phyloP scores from a whole-genome alignment of 2,797 vertebrate species.

The Triplophysa yarkandensis region DNA sequence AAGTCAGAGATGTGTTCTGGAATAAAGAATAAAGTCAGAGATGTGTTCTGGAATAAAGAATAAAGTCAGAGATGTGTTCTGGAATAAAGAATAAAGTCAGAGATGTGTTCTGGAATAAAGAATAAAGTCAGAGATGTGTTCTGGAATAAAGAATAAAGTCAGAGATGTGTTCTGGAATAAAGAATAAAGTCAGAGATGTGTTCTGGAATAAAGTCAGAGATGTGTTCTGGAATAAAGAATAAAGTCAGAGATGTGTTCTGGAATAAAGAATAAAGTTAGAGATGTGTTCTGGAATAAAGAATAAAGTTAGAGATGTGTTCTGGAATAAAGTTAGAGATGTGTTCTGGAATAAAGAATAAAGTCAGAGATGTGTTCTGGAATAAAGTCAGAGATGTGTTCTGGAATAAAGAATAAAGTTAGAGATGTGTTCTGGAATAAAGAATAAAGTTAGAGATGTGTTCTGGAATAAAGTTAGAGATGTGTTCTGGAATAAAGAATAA shows the following conservation, averaged over 20 bases:
- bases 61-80: constrained; percentile 19
- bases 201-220: constrained; percentile 22
- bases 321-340: constrained; percentile 21
- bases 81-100: constrained; percentile 29
- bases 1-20: constrained; percentile 17
- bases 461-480: constrained; percentile 17
- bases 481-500: constrained; percentile 22
- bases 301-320: constrained; percentile 18
- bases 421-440: constrained; percentile 1
- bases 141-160: constrained; percentile 32
- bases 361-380: constrained; percentile 1
- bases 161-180: background rate
- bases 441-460: constrained; percentile 21
- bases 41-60: background rate
- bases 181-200: constrained; percentile 21
- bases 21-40: constrained; percentile 32
- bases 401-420: constrained; percentile 29
- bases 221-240: constrained; percentile 3
- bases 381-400: constrained; percentile 19
- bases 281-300: background rate
- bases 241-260: constrained; percentile 15
- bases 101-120: constrained; percentile 1
- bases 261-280: constrained; percentile 34
- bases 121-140: constrained; percentile 21
- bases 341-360: constrained; percentile 28